Conservation (phyloP, 2,888 invertebrate genomes). For the Smittia sp. region DNA sequence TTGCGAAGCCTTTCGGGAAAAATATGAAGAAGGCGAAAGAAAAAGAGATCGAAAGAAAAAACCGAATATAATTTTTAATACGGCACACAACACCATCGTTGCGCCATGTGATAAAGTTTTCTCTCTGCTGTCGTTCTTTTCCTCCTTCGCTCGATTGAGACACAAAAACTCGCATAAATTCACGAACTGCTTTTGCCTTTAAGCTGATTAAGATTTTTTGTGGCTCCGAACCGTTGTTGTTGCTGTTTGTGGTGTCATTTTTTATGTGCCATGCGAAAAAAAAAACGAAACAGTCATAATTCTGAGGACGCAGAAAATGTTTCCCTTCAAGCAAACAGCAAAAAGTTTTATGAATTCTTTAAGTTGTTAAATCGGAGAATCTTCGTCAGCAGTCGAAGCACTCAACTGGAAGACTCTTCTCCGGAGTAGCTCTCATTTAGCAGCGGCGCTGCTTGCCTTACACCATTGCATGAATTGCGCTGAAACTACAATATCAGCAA, state of each 20-base stretch:
- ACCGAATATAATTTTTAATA: conserved; percentile 17
- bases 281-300: conserved; percentile 13
- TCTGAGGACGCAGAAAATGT: background rate
- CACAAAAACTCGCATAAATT: conserved; percentile 38
- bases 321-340: background rate
- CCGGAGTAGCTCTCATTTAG: too few species aligned
- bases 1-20: background rate
- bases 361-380: background rate
- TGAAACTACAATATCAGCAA: background rate
- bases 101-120: conserved; percentile 36
- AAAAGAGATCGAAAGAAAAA: background rate
- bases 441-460: too few species aligned
- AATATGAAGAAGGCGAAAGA: background rate
- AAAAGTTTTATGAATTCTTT: background rate
- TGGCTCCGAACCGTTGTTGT: background rate
- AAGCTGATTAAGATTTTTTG: conserved; percentile 38
- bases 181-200: conserved; percentile 37
- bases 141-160: background rate
- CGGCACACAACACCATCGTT: conserved; percentile 8
- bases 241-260: background rate
- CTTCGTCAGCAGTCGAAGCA: background rate
- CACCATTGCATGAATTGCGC: conserved; percentile 3
- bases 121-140: background rate
- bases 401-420: too few species aligned
- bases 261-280: conserved; percentile 15